Evolutionary conservation across 2,888 invertebrate species (phyloP).

Genomic region (Drosophila niveifrons): DNA sequence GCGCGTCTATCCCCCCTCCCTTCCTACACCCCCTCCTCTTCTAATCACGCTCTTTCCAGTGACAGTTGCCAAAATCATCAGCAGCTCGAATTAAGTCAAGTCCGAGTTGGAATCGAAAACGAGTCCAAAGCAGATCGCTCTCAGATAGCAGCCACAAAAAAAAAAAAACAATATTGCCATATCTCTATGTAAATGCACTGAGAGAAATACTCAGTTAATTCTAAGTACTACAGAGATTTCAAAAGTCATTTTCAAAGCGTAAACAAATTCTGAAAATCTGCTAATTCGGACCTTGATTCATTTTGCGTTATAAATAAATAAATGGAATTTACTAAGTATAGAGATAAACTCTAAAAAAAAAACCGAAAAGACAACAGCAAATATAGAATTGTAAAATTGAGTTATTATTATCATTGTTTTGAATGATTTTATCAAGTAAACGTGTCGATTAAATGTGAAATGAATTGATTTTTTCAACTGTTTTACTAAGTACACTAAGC

Average conservation of each 20-base stretch:
- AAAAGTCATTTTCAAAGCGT: no score
- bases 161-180: conserved; percentile 44
- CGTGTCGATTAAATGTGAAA: neutral
- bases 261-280: neutral
- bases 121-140: conserved; percentile 31
- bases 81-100: conserved; percentile 31
- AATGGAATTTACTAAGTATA: neutral
- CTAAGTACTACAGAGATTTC: no score
- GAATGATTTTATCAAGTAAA: neutral
- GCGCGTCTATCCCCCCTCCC: neutral
- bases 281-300: neutral
- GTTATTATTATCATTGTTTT: neutral
- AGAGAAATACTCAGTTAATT: neutral
- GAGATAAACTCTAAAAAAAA: no score
- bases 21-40: neutral
- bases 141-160: conserved; percentile 45
- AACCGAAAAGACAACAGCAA: neutral
- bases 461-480: neutral
- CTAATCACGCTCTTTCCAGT: neutral
- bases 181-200: conserved; percentile 7
- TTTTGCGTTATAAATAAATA: neutral
- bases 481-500: neutral
- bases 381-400: neutral
- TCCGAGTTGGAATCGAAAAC: neutral
- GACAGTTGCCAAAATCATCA: conserved; percentile 59